Evolutionary conservation across 2,113 vertebrate genomes (phyloP).

Genomic region (Vicugna pacos): DNA sequence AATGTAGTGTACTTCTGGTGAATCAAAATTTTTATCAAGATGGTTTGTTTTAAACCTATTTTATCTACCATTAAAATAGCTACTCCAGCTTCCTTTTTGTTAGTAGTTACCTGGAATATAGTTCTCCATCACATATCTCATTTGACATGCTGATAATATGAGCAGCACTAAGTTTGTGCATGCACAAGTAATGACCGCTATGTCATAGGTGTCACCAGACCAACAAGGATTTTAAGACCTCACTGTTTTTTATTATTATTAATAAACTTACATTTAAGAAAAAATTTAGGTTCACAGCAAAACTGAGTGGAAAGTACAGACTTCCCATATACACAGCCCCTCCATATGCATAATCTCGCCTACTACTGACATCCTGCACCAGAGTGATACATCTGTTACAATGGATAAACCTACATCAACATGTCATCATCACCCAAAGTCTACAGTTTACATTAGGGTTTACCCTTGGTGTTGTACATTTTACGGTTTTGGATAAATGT

Average conservation of each 20-base stretch:
- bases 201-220: neutral
- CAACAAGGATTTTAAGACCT: neutral
- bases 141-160: neutral
- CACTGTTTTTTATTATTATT: neutral
- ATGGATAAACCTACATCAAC: neutral
- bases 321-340: neutral
- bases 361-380: neutral
- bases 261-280: neutral
- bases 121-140: neutral
- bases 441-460: neutral
- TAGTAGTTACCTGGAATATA: neutral
- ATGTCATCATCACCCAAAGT: neutral
- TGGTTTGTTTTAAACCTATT: neutral
- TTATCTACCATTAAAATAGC: neutral
- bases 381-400: neutral
- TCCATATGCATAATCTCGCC: neutral
- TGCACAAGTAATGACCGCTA: neutral
- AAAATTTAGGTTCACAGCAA: conserved; percentile 16
- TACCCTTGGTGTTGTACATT: neutral
- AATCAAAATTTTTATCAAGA: neutral
- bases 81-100: neutral
- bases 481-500: neutral
- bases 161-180: neutral
- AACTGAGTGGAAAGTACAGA: neutral
- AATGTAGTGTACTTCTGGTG: neutral